phyloP scores from a whole-genome alignment of 2,113 vertebrate genomes.

The Hirundichthys speculiger region DNA sequence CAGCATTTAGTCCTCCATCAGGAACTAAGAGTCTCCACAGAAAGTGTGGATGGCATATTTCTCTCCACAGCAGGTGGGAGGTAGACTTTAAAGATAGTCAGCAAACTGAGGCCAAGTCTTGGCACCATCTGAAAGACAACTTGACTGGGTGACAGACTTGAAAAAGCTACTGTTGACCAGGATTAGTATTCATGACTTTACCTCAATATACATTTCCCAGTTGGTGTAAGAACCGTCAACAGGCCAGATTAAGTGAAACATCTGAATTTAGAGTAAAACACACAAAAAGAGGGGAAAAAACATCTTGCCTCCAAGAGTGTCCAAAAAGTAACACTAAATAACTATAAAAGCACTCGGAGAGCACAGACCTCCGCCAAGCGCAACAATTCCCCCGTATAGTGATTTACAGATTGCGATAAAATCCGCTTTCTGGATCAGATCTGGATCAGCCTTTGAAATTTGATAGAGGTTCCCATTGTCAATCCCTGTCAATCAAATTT shows the following conservation, averaged over 20 bases:
- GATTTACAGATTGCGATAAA: too few relatives aligned
- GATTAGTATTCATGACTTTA: constrained; percentile 65
- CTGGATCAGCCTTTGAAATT: too few relatives aligned
- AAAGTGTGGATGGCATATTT: constrained; percentile 22
- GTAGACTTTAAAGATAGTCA: too few relatives aligned
- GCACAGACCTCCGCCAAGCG: too few relatives aligned
- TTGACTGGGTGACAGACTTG: constrained; percentile 32
- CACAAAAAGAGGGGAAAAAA: constrained; percentile 2
- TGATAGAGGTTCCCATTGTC: too few relatives aligned
- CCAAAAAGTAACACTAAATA: too few relatives aligned
- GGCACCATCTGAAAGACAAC: constrained; percentile 40
- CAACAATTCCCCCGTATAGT: too few relatives aligned
- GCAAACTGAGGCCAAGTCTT: constrained; percentile 40
- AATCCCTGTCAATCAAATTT: too few relatives aligned
- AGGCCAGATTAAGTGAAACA: constrained; percentile 15
- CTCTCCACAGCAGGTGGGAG: constrained; percentile 42
- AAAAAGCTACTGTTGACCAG: constrained; percentile 47
- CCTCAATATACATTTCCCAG: constrained; percentile 36
- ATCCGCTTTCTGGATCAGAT: too few relatives aligned
- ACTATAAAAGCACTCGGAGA: too few relatives aligned
- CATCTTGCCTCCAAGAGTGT: too few relatives aligned
- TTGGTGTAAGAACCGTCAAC: constrained; percentile 20
- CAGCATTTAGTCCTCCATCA: constrained; percentile 22
- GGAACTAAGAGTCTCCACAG: constrained; percentile 5
- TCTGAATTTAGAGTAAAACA: constrained; percentile 7